Percentiles rank a stretch among this genome's conserved stretches.
Conservation (phyloP, 1,140 invertebrate species). For the Colletes gigas region DNA sequence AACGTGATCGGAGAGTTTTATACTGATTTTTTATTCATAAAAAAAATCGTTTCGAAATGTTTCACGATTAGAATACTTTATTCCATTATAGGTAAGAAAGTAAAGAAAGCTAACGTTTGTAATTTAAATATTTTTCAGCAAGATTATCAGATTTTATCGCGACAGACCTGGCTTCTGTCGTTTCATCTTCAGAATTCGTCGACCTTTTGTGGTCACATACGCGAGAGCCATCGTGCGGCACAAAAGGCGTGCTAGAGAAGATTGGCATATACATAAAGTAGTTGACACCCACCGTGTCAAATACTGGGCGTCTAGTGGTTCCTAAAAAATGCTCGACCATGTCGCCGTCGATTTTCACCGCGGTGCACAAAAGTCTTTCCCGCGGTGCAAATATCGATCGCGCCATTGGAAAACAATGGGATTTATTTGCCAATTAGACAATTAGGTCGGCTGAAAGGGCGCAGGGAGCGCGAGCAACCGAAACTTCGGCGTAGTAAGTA, state of each 20-base stretch:
- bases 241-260: not conserved
- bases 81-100: too few relatives aligned
- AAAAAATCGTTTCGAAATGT: too few relatives aligned
- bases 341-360: not conserved
- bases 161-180: not conserved
- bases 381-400: conserved; percentile 52
- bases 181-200: not conserved
- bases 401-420: conserved; percentile 70
- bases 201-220: not conserved
- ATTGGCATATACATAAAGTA: conserved; percentile 20
- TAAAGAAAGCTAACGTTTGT: not conserved
- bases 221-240: not conserved
- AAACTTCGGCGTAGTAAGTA: conserved; percentile 52
- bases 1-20: too few relatives aligned
- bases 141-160: not conserved
- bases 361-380: conserved; percentile 30
- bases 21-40: too few relatives aligned
- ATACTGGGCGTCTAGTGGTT: not conserved
- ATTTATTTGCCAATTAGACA: conserved; percentile 78
- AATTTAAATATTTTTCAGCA: not conserved
- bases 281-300: conserved; percentile 36
- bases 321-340: not conserved
- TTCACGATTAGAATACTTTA: too few relatives aligned
- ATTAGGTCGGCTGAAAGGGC: conserved; percentile 65
- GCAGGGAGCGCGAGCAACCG: conserved; percentile 40